These are phyloP conservation scores for Cephus rjabovi DNA, from an alignment of 2,888 invertebrate genomes.

Conservation along the genomic window DNA sequence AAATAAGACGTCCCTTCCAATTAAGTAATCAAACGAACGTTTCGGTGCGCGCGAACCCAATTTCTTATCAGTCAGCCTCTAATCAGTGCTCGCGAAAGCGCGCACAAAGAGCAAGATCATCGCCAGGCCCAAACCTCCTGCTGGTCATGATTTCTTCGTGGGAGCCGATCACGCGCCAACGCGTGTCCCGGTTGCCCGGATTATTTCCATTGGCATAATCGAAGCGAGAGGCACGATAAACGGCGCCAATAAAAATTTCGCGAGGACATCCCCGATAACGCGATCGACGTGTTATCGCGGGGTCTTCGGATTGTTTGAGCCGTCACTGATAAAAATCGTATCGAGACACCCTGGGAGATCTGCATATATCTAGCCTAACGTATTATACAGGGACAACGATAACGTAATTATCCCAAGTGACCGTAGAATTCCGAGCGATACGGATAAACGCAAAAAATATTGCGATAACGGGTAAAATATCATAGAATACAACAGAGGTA, in stretches of 20 bases:
- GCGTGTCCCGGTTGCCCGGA: neutral
- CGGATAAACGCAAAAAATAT: neutral
- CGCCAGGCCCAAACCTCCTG: neutral
- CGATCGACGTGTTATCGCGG: neutral
- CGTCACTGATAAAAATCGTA: neutral
- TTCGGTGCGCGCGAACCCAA: neutral
- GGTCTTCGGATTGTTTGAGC: neutral
- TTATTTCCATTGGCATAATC: neutral
- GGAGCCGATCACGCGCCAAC: neutral
- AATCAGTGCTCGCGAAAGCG: neutral
- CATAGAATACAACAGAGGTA: accelerated
- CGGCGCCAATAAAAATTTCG: neutral
- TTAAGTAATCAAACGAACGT: too few species aligned
- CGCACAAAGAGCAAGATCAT: neutral
- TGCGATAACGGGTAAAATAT: neutral
- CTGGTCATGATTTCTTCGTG: neutral
- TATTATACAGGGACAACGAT: neutral
- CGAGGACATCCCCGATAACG: neutral
- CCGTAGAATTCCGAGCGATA: too few species aligned
- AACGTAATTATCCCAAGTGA: neutral
- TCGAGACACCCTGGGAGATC: neutral
- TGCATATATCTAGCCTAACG: neutral
- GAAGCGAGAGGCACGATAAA: neutral
- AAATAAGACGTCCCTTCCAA: too few species aligned
- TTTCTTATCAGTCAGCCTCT: neutral